phyloP scores from a whole-genome alignment of 2,888 invertebrate species.

The Pristionchus entomophagus region DNA sequence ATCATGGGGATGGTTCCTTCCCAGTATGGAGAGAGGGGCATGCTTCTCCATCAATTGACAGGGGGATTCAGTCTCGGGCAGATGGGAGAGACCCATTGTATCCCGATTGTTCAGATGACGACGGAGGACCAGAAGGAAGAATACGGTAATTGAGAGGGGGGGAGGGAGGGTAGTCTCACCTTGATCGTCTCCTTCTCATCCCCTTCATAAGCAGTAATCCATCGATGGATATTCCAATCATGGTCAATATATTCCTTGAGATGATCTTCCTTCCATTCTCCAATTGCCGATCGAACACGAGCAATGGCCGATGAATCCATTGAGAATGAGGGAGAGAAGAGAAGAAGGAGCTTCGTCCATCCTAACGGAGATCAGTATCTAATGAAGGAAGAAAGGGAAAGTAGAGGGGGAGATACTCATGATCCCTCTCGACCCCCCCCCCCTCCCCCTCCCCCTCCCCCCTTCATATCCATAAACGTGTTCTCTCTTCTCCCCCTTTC shows the following conservation, averaged over 20 bases:
- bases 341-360: not conserved
- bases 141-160: too few species aligned
- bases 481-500: not conserved
- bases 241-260: constrained; percentile 48
- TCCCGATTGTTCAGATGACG: constrained; percentile 70
- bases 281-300: not conserved
- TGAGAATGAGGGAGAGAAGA: not conserved
- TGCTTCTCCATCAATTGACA: constrained; percentile 54
- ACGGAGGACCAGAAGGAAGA: constrained; percentile 57
- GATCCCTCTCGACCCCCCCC: too few species aligned
- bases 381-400: not conserved
- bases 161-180: too few species aligned
- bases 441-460: not conserved
- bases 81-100: constrained; percentile 62
- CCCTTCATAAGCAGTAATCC: constrained; percentile 69
- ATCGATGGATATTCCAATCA: constrained; percentile 69
- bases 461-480: not conserved
- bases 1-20: constrained; percentile 61
- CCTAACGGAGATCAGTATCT: constrained; percentile 3
- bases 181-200: constrained; percentile 64
- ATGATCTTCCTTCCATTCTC: not conserved
- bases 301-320: not conserved
- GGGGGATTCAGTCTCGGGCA: constrained; percentile 50
- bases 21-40: constrained; percentile 69
- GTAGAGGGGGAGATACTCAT: not conserved